Base-by-base conservation (phyloP, 2,797 vertebrate species). In the Meriones psammophilus region DNA sequence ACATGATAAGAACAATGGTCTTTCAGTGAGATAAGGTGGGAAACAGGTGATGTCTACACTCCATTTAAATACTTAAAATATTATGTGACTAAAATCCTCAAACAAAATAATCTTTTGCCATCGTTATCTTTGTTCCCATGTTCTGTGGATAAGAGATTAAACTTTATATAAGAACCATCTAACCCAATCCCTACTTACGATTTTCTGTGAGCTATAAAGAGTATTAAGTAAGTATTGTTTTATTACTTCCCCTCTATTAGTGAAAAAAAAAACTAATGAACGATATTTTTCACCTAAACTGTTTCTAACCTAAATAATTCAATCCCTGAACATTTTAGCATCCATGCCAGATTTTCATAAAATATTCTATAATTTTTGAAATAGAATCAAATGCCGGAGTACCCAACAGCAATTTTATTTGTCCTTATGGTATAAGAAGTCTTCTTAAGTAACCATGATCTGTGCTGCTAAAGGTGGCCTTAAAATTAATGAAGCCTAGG, bases 401-500 rank as follows among this genome's bases (percentile, higher is more conserved):
- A 88, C 58, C 8, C 85, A 86, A 92, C 14, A 8, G 4, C 77
- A 96, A 96, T 93, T 97, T 96, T 92, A 94, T 96, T 96, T 96
- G 14, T 94, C 85, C 77, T 92, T 46, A 87, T 42, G 85, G 58
- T 84, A 60, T 90, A 97, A 97, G 64, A 97, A 95, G 97, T 94
- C 80, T 96, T 97, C 87, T 60, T 92, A 95, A 77, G 81, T 80
- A 96, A 92, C 91, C 64, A 77, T 74, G 54, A 92, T 94, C 68
- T 95, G 77, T 85, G 71, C 86, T 58, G 24, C 83, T 97, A 91
- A 98, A 97, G 20, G 68, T 94, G 36, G 88, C 77, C 94, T 97
- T 98, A 98, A 98, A 98, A 97, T 93, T 97, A 97, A 98, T 89
- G 94, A 98, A 89, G 94, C 79, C 81, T 4, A 18, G 60, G 33